Conservation (phyloP, 2,888 invertebrate genomes). For the Catocala sponsa region DNA sequence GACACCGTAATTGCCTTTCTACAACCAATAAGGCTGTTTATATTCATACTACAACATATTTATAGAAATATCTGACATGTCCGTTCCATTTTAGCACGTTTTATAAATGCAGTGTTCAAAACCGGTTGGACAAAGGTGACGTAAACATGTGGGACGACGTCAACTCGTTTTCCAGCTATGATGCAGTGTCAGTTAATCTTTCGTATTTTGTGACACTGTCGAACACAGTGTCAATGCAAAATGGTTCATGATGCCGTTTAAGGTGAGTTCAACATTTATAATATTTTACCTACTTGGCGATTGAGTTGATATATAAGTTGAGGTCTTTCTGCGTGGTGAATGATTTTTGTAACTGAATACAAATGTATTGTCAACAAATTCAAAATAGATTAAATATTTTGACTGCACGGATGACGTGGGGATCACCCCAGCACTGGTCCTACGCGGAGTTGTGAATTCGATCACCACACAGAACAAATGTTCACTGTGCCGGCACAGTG, state of each 20-base stretch:
- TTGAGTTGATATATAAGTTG: conserved; percentile 10
- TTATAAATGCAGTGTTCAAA: conserved; percentile 47
- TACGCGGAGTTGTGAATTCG: too few species aligned
- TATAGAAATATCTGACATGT: conserved; percentile 24
- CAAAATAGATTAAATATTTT: too few species aligned
- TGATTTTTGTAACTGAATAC: conserved; percentile 29
- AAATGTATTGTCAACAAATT: neutral
- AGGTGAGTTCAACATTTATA: conserved; percentile 27
- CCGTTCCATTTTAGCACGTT: conserved; percentile 27
- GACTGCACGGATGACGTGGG: too few species aligned
- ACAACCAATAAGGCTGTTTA: neutral
- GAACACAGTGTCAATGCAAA: conserved; percentile 24
- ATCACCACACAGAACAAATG: too few species aligned
- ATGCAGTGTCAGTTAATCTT: conserved; percentile 28
- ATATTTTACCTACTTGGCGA: conserved; percentile 27
- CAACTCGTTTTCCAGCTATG: conserved; percentile 45
- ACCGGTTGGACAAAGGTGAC: conserved; percentile 64
- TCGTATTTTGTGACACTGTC: conserved; percentile 23
- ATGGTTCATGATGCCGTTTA: conserved; percentile 13
- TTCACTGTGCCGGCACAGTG: too few species aligned
- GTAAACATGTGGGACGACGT: conserved; percentile 59
- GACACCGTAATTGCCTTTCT: neutral
- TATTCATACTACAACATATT: conserved; percentile 4
- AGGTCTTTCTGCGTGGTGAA: conserved; percentile 6
- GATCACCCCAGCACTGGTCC: too few species aligned